Evolutionary conservation across 2,888 invertebrate genomes (phyloP).

Genomic region (Nephrotoma appendiculata): DNA sequence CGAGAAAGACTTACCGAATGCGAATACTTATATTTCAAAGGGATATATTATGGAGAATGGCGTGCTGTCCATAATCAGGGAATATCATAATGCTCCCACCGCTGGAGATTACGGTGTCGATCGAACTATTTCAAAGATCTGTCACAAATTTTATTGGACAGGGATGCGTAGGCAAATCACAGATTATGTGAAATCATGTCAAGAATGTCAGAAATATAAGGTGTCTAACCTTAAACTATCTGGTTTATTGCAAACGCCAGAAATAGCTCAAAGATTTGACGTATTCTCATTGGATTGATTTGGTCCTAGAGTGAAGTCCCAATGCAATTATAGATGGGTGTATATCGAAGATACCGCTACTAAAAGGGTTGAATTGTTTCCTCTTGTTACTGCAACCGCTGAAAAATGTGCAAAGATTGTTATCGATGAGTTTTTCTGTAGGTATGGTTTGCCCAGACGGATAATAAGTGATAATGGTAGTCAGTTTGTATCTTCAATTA

Average conservation of each 20-base stretch:
- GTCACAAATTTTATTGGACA: slow-evolving; percentile 16
- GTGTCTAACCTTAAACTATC: not conserved
- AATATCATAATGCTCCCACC: slow-evolving; percentile 14
- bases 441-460: slow-evolving; percentile 21
- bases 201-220: not conserved
- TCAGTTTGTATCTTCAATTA: slow-evolving; percentile 21
- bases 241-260: no score
- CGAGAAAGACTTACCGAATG: no score
- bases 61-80: no score
- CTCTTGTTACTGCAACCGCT: not conserved
- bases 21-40: no score
- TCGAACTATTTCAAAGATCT: slow-evolving; percentile 14
- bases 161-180: slow-evolving; percentile 12
- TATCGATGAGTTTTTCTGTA: slow-evolving; percentile 21
- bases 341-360: not conserved
- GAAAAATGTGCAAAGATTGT: not conserved
- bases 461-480: slow-evolving; percentile 24
- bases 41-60: no score
- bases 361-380: no score
- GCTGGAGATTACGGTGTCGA: slow-evolving; percentile 11
- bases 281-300: not conserved
- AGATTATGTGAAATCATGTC: not conserved
- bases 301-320: not conserved
- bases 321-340: not conserved
- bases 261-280: no score